Base-by-base conservation (phyloP, 1,140 invertebrate genomes). In the Heliconius hermathena region DNA sequence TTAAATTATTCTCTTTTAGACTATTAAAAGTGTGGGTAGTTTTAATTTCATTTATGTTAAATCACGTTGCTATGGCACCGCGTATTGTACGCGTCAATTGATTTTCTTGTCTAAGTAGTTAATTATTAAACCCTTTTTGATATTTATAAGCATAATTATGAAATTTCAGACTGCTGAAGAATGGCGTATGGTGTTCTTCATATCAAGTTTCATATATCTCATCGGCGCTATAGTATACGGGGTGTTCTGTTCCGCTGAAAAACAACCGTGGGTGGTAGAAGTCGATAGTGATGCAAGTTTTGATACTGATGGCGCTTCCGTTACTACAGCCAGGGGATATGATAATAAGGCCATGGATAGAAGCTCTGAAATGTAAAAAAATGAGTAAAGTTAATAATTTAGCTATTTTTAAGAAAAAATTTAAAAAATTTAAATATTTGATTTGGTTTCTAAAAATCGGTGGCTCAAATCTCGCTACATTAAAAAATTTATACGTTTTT, bases 131-230 rank as follows among this genome's bases (percentile, higher is more conserved):
- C 16, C 3, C 41, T 46, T 46, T 16, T 26, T 66, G 13, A 29
- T 3, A 57, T 66, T 66, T 77, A 74, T 5, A 18, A 20, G 6
- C 49, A 20, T 52, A 20, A 46, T 16, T 46, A 46, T 46, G 4
- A 78, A 3, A 60, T 95, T 95, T 76, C 91, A 98, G 97, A 96
- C 95, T 72, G 95, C 96, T 18, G 95, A 95, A 18, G 96, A 98
- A 93, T 99, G 98, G 98, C 96, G 96, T 70, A 95, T 96, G 29
- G 97, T 99, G 13, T 98, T 99, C 92, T 97, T 97, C 90, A 97
- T 98, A 87, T 96, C 97, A 5, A 96, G 97, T 82, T 95, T 94
- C 70, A 96, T 98, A 85, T 98, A 98, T 92, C 90, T 98, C 6
- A 80, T 97, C 20, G 98, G 98, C 26, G 97, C 97, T 73, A 86